Conservation (phyloP, 35 echinoderm and acorn worm species). For the Apostichopus parvimensis region DNA sequence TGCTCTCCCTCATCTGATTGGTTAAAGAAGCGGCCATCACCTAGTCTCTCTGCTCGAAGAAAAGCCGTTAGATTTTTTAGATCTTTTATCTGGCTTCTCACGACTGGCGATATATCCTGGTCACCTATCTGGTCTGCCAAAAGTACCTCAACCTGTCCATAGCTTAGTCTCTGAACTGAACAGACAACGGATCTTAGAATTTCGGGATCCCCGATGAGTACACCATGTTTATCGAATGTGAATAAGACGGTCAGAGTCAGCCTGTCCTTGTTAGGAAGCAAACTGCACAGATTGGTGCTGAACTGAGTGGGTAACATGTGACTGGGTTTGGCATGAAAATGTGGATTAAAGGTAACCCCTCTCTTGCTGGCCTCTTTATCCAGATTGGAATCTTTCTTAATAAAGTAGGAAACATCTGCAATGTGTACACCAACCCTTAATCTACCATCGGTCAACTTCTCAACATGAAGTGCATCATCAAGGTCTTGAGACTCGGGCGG, state of each 20-base stretch:
- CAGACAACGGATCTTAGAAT: conserved; percentile 20
- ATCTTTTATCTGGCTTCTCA: neutral
- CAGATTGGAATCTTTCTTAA: conserved; percentile 21
- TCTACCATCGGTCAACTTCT: conserved; percentile 18
- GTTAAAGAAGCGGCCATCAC: conserved; percentile 51
- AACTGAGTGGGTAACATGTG: conserved; percentile 8
- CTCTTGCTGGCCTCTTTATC: conserved; percentile 28
- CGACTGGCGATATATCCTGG: neutral
- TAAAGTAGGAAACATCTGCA: conserved; percentile 38
- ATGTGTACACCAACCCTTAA: conserved; percentile 88
- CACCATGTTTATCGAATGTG: conserved; percentile 4
- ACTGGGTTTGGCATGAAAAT: neutral
- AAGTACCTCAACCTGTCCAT: neutral
- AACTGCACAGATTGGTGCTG: conserved; percentile 3
- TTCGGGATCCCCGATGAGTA: neutral
- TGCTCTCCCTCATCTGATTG: conserved; percentile 56
- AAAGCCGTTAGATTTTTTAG: conserved; percentile 62
- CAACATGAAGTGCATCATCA: conserved; percentile 40
- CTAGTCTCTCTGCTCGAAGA: conserved; percentile 42
- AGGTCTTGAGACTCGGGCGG: conserved; percentile 62
- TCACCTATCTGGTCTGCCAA: neutral
- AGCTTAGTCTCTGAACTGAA: neutral
- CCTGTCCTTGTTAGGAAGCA: neutral
- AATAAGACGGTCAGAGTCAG: neutral
- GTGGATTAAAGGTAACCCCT: neutral